Evolutionary conservation across 2,113 vertebrate genomes (phyloP).

Genomic region (Thalassoma bifasciatum): DNA sequence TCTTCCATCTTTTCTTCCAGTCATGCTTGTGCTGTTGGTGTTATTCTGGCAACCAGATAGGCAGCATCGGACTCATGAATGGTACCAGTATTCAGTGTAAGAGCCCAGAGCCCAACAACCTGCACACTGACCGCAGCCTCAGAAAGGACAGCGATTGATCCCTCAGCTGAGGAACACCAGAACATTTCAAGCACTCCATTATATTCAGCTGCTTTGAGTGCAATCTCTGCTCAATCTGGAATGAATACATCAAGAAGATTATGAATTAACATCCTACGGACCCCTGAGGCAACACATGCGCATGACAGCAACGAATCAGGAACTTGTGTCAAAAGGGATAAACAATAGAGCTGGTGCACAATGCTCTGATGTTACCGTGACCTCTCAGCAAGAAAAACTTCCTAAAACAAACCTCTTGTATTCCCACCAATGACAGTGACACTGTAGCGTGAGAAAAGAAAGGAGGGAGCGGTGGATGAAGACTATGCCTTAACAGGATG

Average conservation of each 20-base stretch:
- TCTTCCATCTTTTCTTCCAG: constrained; percentile 55
- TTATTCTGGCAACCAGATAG: constrained; percentile 75
- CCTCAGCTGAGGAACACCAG: neutral
- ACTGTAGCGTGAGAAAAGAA: constrained; percentile 33
- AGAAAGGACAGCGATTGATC: constrained; percentile 83
- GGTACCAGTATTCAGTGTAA: constrained; percentile 85
- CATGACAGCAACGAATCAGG: constrained; percentile 20
- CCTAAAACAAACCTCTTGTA: constrained; percentile 26
- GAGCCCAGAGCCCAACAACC: constrained; percentile 82
- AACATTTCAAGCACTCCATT: neutral
- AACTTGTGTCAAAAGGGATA: constrained; percentile 49
- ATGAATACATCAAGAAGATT: constrained; percentile 26
- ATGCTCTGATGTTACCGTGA: constrained; percentile 8
- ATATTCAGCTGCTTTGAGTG: constrained; percentile 14
- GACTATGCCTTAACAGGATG: constrained; percentile 70
- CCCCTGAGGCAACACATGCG: constrained; percentile 26
- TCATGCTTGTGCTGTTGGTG: constrained; percentile 86
- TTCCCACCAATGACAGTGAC: constrained; percentile 66
- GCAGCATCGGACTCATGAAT: constrained; percentile 81
- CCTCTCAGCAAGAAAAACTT: constrained; percentile 31
- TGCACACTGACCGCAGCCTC: constrained; percentile 71
- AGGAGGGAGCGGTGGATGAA: constrained; percentile 28
- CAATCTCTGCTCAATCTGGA: constrained; percentile 13
- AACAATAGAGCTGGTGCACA: constrained; percentile 52
- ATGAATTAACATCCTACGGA: constrained; percentile 18